Conservation (phyloP, 2,113 vertebrate species). For the Brachirus orientalis region DNA sequence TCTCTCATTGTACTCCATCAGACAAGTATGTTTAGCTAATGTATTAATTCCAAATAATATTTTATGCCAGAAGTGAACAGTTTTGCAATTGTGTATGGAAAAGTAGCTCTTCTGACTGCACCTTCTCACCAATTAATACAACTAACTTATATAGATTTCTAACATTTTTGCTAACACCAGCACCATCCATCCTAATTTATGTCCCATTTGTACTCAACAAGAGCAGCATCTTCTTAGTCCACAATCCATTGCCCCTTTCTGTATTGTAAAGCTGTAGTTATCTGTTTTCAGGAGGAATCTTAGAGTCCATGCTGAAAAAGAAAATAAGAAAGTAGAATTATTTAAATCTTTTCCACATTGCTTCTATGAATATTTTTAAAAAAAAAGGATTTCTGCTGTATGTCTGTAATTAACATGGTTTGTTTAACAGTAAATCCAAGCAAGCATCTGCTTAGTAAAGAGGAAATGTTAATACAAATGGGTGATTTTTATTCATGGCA, state of each 20-base stretch:
- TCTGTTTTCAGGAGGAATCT: conserved; percentile 43
- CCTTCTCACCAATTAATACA: conserved; percentile 24
- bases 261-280: conserved; percentile 4
- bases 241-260: too few relatives aligned
- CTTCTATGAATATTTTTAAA: too few relatives aligned
- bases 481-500: background rate
- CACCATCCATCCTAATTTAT: conserved; percentile 41
- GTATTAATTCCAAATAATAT: background rate
- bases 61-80: background rate
- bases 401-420: too few relatives aligned
- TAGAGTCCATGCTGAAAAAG: conserved; percentile 71
- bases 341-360: background rate
- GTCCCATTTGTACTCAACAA: background rate
- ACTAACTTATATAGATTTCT: conserved; percentile 45
- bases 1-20: conserved; percentile 80
- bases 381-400: background rate
- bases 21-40: conserved; percentile 4
- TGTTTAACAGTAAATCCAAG: conserved; percentile 1
- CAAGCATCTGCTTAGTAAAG: background rate
- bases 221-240: conserved; percentile 3
- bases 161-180: conserved; percentile 33
- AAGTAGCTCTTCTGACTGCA: conserved; percentile 8
- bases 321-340: background rate
- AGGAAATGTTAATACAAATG: conserved; percentile 4
- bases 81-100: background rate